These are phyloP conservation scores for Lymantria monacha DNA, from an alignment of 2,888 invertebrate genomes.

Conservation along the genomic window DNA sequence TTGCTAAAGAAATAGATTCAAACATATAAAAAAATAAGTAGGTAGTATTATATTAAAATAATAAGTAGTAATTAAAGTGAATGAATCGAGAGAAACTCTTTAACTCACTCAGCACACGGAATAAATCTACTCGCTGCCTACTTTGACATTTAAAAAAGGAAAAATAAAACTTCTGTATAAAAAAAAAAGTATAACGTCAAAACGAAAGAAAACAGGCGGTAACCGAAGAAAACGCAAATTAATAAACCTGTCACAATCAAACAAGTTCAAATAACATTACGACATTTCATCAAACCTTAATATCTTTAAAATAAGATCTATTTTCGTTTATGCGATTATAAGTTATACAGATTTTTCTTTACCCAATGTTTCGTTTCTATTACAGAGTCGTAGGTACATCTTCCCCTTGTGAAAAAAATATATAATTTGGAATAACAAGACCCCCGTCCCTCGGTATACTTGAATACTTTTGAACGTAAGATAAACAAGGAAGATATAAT, in stretches of 20 bases:
- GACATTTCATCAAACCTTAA: neutral
- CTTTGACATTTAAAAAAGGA: too few relatives aligned
- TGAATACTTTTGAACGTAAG: conserved; percentile 22
- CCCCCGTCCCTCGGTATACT: conserved; percentile 32
- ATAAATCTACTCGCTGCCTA: too few relatives aligned
- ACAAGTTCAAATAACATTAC: conserved; percentile 27
- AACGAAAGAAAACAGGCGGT: conserved; percentile 37
- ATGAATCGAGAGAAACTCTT: too few relatives aligned
- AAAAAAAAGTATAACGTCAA: conserved; percentile 12
- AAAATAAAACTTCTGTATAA: too few relatives aligned
- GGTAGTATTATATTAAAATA: too few relatives aligned
- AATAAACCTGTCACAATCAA: conserved; percentile 58
- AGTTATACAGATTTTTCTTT: conserved; percentile 39
- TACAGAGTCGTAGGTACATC: conserved; percentile 60
- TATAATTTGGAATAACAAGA: conserved; percentile 69
- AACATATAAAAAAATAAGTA: too few relatives aligned
- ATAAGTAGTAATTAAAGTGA: too few relatives aligned
- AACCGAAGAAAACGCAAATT: conserved; percentile 52
- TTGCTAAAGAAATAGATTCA: too few relatives aligned
- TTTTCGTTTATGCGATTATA: conserved; percentile 14
- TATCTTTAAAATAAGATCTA: neutral
- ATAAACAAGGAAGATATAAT: conserved; percentile 11
- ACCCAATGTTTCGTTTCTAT: conserved; percentile 59
- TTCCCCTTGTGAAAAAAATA: conserved; percentile 53
- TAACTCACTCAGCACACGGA: too few relatives aligned